Conservation (phyloP, 1,140 invertebrate genomes). For the Drosophila pachea region DNA sequence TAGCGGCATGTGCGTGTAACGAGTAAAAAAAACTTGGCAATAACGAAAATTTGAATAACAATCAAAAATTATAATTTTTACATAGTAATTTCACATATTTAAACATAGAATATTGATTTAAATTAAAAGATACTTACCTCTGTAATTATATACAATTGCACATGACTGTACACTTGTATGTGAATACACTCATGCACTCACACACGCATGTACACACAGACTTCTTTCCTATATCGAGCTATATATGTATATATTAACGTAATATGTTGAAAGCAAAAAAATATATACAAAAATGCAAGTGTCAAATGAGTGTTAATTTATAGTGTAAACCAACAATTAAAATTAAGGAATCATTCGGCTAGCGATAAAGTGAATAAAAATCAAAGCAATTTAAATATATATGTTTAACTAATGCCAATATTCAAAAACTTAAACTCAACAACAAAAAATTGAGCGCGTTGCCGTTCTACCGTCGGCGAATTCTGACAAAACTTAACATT, state of each 20-base stretch:
- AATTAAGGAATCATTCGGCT: constrained; percentile 1
- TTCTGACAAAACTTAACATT: not conserved
- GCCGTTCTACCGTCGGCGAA: constrained; percentile 28
- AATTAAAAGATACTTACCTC: not conserved
- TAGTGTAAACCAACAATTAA: constrained; percentile 8
- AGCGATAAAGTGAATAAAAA: not conserved
- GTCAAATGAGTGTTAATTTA: constrained; percentile 15
- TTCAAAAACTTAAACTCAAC: not conserved
- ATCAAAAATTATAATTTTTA: no score
- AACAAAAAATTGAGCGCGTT: constrained; percentile 5
- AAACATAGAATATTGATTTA: not conserved
- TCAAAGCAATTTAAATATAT: constrained; percentile 1
- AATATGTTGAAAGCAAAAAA: not conserved
- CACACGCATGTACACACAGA: not conserved
- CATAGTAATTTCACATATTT: no score
- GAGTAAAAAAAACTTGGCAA: constrained; percentile 14
- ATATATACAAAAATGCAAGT: constrained; percentile 8
- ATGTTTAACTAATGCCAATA: not conserved
- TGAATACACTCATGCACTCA: not conserved
- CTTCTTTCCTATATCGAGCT: not conserved
- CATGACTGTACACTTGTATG: constrained; percentile 2
- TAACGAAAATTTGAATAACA: constrained; percentile 6
- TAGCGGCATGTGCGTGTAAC: constrained; percentile 31
- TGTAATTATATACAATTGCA: not conserved
- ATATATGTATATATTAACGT: not conserved